Base-by-base conservation (phyloP, 64 coral and sea anemone species). In the Actinia tenebrosa region DNA sequence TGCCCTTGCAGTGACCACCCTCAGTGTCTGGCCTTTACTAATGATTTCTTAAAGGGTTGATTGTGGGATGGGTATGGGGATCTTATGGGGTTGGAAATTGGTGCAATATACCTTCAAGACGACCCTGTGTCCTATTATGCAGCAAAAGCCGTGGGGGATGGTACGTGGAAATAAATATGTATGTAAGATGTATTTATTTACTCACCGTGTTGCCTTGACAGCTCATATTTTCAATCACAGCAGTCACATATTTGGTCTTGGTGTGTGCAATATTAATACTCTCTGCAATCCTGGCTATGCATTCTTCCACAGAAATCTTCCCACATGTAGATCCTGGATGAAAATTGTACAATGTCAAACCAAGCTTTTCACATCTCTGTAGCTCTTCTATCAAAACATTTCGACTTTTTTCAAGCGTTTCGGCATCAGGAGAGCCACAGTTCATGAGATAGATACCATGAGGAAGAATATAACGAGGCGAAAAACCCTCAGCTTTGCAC, bases 371-470 rank as follows among this genome's bases (percentile, higher is more conserved):
- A 81, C 96, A 98, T 5, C 96, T 84, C 80, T 94, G 59, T 78
- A 98, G 87, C 58, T 98, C 96, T 23, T 98, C 96, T 18, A 98
- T 85, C 45, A 98, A 80, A 30, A 89, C 91, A 43, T 77, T 79
- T 79, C 96, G 90, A 86, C 96, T 98, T 82, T 98, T 98, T 0
- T 84, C 75, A 42, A 98, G 93, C 17, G 93, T 98, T 42, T 94
- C 96, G 3, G 91, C 90, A 69, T 91, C 93, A 52, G 96, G 90
- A 4, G 96, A 98, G 0, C 96, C 96, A 81, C 92, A 98, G 77
- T 98, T 98, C 96, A 98, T 92, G 1, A 98, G 88, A 37, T 98
- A 98, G 26, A 94, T 98, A 4, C 96, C 96, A 83, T 98, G 96
- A 16, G 96, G 90, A 22, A 98, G 88, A 78, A 98, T 98, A 56